A percentile compares a stretch with the other conserved stretches of the same genome.
phyloP scores from a whole-genome alignment of 1,140 invertebrate species.

The Diorhabda sublineata region DNA sequence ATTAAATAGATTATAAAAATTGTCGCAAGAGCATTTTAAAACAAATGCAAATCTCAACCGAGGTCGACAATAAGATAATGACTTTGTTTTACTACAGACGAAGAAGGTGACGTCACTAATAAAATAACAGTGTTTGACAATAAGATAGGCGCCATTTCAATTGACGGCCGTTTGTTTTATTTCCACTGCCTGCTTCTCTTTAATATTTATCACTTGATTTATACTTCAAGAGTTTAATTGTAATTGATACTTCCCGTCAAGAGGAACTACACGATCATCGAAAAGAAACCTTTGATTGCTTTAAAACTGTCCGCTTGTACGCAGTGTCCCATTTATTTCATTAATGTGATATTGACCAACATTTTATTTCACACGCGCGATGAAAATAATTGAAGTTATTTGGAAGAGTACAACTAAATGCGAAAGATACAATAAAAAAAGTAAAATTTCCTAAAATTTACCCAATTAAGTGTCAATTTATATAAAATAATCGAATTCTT shows the following conservation, averaged over 20 bases:
- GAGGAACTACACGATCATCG: constrained; percentile 27
- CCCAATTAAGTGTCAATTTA: too few relatives aligned
- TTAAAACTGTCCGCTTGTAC: background rate
- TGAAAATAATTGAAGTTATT: too few relatives aligned
- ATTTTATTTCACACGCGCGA: too few relatives aligned
- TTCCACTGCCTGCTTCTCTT: constrained; percentile 34
- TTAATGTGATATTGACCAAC: too few relatives aligned
- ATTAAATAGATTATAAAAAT: too few relatives aligned
- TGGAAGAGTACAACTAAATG: too few relatives aligned
- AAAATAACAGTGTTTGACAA: constrained; percentile 35
- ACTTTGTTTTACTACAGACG: constrained; percentile 36
- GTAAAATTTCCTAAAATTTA: too few relatives aligned
- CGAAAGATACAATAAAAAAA: too few relatives aligned
- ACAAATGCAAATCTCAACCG: constrained; percentile 7
- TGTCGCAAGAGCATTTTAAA: background rate
- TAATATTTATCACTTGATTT: constrained; percentile 45
- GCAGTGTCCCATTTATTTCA: background rate
- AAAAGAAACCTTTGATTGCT: background rate
- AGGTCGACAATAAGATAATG: constrained; percentile 22
- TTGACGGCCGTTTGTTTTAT: constrained; percentile 40
- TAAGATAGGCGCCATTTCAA: constrained; percentile 43
- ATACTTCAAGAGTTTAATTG: constrained; percentile 41
- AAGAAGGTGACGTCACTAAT: constrained; percentile 34
- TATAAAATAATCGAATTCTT: too few relatives aligned
- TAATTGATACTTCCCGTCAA: constrained; percentile 44